These are phyloP conservation scores for Caenorhabditis sp. DNA, from an alignment of 2,888 invertebrate species.

Conservation along the genomic window DNA sequence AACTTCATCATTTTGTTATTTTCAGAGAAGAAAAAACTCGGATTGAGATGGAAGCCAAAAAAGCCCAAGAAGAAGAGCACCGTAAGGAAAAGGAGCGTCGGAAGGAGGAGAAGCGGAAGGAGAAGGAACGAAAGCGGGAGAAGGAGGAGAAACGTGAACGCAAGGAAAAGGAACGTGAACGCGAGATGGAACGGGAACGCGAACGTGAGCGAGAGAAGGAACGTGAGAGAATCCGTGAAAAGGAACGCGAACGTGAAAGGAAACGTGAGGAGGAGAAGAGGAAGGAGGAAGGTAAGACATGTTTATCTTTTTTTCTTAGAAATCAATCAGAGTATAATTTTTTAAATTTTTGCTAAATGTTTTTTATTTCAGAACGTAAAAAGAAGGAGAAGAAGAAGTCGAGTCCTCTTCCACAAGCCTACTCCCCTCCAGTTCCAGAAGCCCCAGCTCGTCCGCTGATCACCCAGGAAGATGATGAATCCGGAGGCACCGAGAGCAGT, in stretches of 20 bases:
- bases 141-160: slow-evolving; percentile 48
- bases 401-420: slow-evolving; percentile 8
- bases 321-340: background rate
- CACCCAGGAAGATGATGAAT: slow-evolving; percentile 38
- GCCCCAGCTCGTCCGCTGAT: slow-evolving; percentile 15
- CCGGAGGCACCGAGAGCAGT: slow-evolving; percentile 19
- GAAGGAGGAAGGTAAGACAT: slow-evolving; percentile 36
- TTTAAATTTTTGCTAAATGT: background rate
- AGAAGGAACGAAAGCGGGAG: slow-evolving; percentile 46
- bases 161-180: slow-evolving; percentile 45
- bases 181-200: slow-evolving; percentile 52
- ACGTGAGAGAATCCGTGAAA: slow-evolving; percentile 25
- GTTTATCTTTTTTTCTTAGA: background rate
- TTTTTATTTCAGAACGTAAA: slow-evolving; percentile 19
- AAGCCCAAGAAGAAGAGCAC: slow-evolving; percentile 28
- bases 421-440: background rate
- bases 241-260: slow-evolving; percentile 53
- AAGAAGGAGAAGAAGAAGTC: slow-evolving; percentile 32
- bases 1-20: slow-evolving; percentile 2
- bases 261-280: slow-evolving; percentile 44
- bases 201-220: slow-evolving; percentile 35
- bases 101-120: slow-evolving; percentile 34
- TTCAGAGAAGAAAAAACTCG: slow-evolving; percentile 47
- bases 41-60: slow-evolving; percentile 13
- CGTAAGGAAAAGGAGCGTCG: slow-evolving; percentile 34